A percentile compares a stretch with the other conserved stretches of the same genome.
Conservation (phyloP, 53 echinoderm and acorn worm genomes). For the Crossaster papposus region DNA sequence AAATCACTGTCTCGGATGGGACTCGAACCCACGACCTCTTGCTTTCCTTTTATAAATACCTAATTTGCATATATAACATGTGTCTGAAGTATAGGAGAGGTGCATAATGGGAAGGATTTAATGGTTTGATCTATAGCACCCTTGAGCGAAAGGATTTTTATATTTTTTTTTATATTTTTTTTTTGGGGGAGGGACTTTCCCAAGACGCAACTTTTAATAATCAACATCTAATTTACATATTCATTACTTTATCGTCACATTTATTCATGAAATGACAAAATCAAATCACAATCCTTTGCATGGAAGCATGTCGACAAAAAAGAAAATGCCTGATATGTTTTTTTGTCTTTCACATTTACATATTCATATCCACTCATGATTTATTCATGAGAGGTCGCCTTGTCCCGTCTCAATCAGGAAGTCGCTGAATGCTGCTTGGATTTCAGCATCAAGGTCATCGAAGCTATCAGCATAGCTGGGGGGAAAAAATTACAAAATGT, state of each 20-base stretch:
- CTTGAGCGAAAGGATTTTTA: no score
- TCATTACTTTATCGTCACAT: not conserved
- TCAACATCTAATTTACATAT: slow-evolving; percentile 27
- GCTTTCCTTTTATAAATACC: no score
- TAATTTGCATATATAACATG: no score
- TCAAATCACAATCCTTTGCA: not conserved
- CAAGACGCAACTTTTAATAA: not conserved
- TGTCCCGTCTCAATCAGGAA: slow-evolving; percentile 67
- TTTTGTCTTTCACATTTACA: not conserved
- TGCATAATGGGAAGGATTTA: no score
- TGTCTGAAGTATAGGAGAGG: no score
- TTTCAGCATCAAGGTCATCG: slow-evolving; percentile 50
- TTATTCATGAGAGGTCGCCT: slow-evolving; percentile 37
- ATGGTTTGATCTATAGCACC: no score
- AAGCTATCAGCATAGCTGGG: slow-evolving; percentile 38
- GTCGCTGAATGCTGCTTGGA: slow-evolving; percentile 55
- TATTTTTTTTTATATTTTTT: not conserved
- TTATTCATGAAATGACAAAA: not conserved
- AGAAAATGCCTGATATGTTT: not conserved
- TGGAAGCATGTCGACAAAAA: slow-evolving; percentile 21
- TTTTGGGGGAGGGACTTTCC: no score
- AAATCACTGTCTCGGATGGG: no score
- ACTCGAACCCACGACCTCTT: no score
- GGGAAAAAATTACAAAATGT: not conserved
- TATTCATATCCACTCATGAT: not conserved